Conservation (phyloP, 2,888 invertebrate genomes). For the Enchytraeus crypticus region DNA sequence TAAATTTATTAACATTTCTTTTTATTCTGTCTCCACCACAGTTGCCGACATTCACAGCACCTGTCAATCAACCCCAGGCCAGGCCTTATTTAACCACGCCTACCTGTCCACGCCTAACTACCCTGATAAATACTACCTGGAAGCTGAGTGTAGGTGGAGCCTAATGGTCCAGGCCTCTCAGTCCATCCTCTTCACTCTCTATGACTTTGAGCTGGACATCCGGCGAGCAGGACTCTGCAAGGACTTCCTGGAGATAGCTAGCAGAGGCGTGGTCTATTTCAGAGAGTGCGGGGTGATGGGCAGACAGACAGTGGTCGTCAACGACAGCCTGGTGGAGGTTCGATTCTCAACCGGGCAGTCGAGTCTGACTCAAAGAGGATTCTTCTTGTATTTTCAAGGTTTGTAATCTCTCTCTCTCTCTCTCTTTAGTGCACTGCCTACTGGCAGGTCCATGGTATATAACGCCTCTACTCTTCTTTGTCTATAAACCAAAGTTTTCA, state of each 20-base stretch:
- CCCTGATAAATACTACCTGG: conserved; percentile 23
- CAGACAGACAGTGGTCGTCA: conserved; percentile 12
- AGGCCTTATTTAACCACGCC: conserved; percentile 17
- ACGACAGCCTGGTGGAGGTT: conserved; percentile 13
- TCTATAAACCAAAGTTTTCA: no score
- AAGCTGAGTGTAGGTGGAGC: conserved; percentile 23
- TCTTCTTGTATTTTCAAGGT: conserved; percentile 23
- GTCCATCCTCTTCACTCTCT: conserved; percentile 17
- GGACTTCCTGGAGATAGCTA: conserved; percentile 20
- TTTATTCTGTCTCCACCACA: no score
- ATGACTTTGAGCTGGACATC: conserved; percentile 26
- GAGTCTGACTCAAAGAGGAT: conserved; percentile 24
- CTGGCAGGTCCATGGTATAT: no score
- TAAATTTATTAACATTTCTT: no score
- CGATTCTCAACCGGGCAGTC: conserved; percentile 17
- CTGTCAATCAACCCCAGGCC: background rate
- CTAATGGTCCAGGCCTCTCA: conserved; percentile 20
- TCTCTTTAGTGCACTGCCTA: no score
- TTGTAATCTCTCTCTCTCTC: no score
- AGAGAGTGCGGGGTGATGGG: conserved; percentile 26
- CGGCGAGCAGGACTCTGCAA: conserved; percentile 17
- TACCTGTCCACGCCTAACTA: conserved; percentile 26
- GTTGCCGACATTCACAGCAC: background rate
- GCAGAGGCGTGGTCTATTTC: conserved; percentile 11
- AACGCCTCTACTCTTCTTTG: no score